A percentile compares a stretch with the other conserved stretches of the same genome.
Conservation (phyloP, 2,888 invertebrate species). For the Limnephilus rhombicus region DNA sequence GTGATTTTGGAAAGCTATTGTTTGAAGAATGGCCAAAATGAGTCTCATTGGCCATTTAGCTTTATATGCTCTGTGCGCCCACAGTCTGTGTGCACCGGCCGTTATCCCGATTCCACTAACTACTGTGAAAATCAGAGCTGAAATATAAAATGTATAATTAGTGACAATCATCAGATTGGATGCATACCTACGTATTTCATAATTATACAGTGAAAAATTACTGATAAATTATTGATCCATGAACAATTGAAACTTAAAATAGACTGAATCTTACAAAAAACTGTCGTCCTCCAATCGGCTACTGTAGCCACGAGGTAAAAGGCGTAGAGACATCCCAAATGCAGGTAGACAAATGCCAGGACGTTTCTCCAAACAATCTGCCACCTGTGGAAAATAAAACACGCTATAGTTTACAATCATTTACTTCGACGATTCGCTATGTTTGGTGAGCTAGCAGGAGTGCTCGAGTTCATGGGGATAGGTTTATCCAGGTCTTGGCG, state of each 20-base stretch:
- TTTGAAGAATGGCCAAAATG: slow-evolving; percentile 84
- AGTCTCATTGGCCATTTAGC: slow-evolving; percentile 91
- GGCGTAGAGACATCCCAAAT: slow-evolving; percentile 81
- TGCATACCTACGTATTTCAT: background rate
- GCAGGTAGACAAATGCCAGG: slow-evolving; percentile 84
- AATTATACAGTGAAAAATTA: background rate
- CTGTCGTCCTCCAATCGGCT: slow-evolving; percentile 70
- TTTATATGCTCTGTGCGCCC: slow-evolving; percentile 96
- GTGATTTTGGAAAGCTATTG: slow-evolving; percentile 92
- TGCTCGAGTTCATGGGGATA: too few relatives aligned
- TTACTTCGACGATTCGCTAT: too few relatives aligned
- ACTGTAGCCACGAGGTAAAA: slow-evolving; percentile 74
- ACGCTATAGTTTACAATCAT: background rate
- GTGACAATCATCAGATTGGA: background rate
- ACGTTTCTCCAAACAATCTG: slow-evolving; percentile 90
- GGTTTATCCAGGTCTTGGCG: too few relatives aligned
- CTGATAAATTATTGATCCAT: background rate
- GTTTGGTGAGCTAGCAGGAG: too few relatives aligned
- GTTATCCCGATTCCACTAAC: slow-evolving; percentile 91
- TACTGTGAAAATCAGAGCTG: slow-evolving; percentile 75
- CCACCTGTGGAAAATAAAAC: slow-evolving; percentile 75
- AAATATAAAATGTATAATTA: background rate
- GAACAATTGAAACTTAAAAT: background rate
- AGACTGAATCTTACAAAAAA: slow-evolving; percentile 70
- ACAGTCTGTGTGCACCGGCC: slow-evolving; percentile 95